A percentile compares a stretch with the other conserved stretches of the same genome.
These are phyloP conservation scores for Myotis daubentonii DNA, from an alignment of 2,797 vertebrate species.

Conservation along the genomic window DNA sequence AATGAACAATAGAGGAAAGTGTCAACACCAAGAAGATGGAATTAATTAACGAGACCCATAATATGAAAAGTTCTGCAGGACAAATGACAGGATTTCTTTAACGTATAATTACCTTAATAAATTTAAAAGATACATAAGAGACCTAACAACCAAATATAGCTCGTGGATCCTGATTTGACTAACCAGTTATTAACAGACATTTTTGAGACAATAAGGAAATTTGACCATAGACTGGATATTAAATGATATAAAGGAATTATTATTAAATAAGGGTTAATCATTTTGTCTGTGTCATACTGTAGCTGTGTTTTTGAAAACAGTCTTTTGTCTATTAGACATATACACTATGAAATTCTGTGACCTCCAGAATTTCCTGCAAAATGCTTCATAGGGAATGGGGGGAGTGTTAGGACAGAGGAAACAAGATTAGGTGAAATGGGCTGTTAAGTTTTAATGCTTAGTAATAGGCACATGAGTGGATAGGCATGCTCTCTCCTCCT, in stretches of 20 bases:
- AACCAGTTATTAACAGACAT: background rate
- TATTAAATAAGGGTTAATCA: background rate
- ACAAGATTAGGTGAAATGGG: background rate
- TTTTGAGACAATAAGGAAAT: background rate
- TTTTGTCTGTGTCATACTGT: background rate
- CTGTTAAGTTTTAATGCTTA: background rate
- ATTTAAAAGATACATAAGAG: background rate
- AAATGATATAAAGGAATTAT: constrained; percentile 18
- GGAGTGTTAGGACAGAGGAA: background rate
- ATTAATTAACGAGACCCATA: background rate
- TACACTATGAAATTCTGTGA: background rate
- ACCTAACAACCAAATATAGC: background rate
- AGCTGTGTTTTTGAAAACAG: background rate
- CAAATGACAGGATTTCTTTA: background rate
- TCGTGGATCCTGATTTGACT: background rate
- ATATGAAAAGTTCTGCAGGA: background rate
- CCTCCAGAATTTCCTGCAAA: constrained; percentile 5
- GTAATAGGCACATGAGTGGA: too few relatives aligned
- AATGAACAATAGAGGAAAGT: background rate
- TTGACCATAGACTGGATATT: background rate
- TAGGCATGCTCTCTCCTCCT: too few relatives aligned
- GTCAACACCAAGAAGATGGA: background rate
- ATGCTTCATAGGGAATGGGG: background rate
- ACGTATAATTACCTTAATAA: background rate
- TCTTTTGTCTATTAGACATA: background rate